phyloP scores from a whole-genome alignment of 2,113 vertebrate species.

The Oxyura jamaicensis region DNA sequence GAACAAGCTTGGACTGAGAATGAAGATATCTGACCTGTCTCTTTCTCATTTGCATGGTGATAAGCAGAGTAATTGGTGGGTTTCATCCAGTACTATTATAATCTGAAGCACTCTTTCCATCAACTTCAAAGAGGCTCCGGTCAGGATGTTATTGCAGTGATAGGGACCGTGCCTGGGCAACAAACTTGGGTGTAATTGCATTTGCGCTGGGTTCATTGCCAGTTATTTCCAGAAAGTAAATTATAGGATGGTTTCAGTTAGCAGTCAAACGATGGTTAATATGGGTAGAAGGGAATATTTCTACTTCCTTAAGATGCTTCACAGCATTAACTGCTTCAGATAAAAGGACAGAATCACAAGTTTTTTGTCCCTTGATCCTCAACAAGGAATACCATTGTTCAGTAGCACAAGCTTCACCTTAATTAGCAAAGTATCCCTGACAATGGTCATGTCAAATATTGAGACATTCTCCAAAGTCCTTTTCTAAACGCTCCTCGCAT shows the following conservation, averaged over 20 bases:
- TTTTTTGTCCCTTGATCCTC: background rate
- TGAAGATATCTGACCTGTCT: background rate
- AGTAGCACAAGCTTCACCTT: background rate
- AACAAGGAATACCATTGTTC: background rate
- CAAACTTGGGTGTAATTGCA: background rate
- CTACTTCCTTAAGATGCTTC: background rate
- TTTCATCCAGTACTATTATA: background rate
- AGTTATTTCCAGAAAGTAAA: background rate
- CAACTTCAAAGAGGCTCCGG: background rate
- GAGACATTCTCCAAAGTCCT: background rate
- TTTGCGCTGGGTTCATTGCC: background rate
- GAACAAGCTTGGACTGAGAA: background rate
- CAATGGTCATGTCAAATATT: background rate
- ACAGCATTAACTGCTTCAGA: background rate
- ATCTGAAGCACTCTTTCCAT: background rate
- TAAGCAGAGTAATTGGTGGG: background rate
- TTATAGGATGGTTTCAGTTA: background rate
- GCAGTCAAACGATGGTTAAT: background rate
- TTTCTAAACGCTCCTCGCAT: background rate
- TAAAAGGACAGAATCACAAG: background rate
- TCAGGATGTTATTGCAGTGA: background rate
- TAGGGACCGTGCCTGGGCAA: background rate
- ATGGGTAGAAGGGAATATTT: background rate
- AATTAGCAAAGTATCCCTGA: background rate
- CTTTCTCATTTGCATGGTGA: background rate